Conservation (phyloP, 2,113 vertebrate species). For the Narcine bancroftii region DNA sequence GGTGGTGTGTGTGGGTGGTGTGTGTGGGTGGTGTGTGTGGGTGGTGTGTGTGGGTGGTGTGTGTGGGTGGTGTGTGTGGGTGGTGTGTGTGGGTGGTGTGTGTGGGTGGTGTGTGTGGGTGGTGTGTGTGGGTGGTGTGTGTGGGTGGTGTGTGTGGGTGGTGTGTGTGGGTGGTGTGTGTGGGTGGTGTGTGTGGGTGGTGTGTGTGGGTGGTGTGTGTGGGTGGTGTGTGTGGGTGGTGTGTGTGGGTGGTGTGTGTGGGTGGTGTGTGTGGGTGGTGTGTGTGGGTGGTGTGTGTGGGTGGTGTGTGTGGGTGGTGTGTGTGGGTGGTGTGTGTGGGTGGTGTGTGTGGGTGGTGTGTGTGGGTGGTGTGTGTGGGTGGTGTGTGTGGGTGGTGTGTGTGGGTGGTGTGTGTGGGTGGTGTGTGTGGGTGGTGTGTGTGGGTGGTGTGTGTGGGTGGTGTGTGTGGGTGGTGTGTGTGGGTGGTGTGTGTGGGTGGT, state of each 20-base stretch:
- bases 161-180: not conserved
- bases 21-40: not conserved
- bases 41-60: not conserved
- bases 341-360: not conserved
- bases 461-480: not conserved
- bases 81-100: not conserved
- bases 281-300: not conserved
- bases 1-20: not conserved
- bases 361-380: not conserved
- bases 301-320: not conserved
- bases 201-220: not conserved
- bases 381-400: not conserved
- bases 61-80: not conserved
- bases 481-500: not conserved
- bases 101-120: not conserved
- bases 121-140: not conserved
- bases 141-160: not conserved
- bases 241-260: not conserved
- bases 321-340: not conserved
- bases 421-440: not conserved
- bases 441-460: too few species aligned
- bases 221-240: not conserved
- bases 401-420: not conserved
- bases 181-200: too few species aligned
- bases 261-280: not conserved